Evolutionary conservation across 2,113 vertebrate genomes (phyloP).

Genomic region (Riparia riparia): DNA sequence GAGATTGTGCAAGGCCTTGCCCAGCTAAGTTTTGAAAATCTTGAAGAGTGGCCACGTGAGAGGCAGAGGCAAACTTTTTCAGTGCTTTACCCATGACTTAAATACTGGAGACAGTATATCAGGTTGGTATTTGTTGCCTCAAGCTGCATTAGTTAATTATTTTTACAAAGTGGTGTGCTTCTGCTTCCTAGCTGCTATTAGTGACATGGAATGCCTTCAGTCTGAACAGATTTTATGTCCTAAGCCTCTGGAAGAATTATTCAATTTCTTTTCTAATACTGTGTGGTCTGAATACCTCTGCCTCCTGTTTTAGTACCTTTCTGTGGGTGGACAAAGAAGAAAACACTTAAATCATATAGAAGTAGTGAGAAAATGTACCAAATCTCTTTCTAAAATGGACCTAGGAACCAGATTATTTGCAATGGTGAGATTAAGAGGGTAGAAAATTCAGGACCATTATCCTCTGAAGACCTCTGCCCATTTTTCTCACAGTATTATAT

Average conservation of each 20-base stretch:
- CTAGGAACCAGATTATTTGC: background rate
- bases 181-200: background rate
- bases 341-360: background rate
- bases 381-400: background rate
- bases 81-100: background rate
- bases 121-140: background rate
- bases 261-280: background rate
- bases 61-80: background rate
- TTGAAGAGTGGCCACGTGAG: accelerated
- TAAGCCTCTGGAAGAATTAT: background rate
- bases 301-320: background rate
- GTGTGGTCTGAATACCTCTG: accelerated
- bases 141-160: background rate
- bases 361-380: background rate
- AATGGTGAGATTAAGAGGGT: background rate
- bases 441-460: background rate
- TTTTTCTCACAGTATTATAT: background rate
- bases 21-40: background rate
- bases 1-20: background rate
- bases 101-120: background rate
- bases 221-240: background rate
- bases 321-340: background rate
- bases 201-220: background rate
- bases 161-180: background rate
- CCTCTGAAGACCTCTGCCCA: background rate